These are phyloP conservation scores for Drosophila lacicola DNA, from an alignment of 2,888 invertebrate genomes.

Conservation along the genomic window DNA sequence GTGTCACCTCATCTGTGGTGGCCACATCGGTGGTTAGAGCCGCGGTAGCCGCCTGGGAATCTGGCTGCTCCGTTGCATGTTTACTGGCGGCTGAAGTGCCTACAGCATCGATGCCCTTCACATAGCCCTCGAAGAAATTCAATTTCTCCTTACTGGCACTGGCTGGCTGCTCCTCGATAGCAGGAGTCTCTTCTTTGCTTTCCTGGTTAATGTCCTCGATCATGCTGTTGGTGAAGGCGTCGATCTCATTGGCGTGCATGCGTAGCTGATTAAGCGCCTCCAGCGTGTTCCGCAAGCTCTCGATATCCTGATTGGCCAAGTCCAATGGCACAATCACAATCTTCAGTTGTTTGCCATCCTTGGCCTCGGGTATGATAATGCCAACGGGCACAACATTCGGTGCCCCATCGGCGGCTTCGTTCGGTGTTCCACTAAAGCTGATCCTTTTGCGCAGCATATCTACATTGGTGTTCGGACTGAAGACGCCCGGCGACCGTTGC, in stretches of 20 bases:
- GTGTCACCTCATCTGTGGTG: conserved; percentile 17
- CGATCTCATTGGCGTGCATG: conserved; percentile 66
- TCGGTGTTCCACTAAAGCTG: conserved; percentile 55
- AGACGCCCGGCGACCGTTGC: conserved; percentile 43
- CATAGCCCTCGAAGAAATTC: conserved; percentile 32
- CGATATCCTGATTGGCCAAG: conserved; percentile 58
- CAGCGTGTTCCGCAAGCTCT: conserved; percentile 61
- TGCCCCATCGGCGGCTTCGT: neutral
- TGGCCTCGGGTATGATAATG: conserved; percentile 51
- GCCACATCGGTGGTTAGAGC: no score
- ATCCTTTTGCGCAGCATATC: conserved; percentile 67
- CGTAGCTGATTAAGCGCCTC: conserved; percentile 67
- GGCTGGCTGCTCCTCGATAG: neutral
- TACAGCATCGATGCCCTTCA: conserved; percentile 45
- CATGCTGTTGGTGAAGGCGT: conserved; percentile 68
- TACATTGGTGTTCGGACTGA: conserved; percentile 37
- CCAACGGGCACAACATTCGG: conserved; percentile 56
- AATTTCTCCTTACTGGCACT: conserved; percentile 1
- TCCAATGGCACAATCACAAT: conserved; percentile 77
- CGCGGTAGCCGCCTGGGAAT: neutral
- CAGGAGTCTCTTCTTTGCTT: neutral
- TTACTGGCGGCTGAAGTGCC: neutral
- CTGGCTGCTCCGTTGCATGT: neutral
- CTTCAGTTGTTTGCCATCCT: conserved; percentile 51
- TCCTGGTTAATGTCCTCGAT: conserved; percentile 40